Conservation (phyloP, 2,888 invertebrate genomes). For the Ecliptopera silaceata region DNA sequence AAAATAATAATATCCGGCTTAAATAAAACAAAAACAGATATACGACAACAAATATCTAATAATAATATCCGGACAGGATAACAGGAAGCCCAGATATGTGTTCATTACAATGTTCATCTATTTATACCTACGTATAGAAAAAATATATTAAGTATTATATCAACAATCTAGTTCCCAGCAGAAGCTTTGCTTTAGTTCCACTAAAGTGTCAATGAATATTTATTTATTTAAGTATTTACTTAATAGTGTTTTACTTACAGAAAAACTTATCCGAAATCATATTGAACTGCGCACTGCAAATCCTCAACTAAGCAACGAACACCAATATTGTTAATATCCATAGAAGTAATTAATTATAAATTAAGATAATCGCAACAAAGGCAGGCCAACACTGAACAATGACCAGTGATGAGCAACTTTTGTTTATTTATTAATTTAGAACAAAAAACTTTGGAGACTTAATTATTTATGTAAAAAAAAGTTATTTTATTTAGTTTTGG, state of each 20-base stretch:
- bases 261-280: conserved; percentile 23
- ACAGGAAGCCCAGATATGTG: too few relatives aligned
- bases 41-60: too few relatives aligned
- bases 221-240: background rate
- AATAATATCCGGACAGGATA: too few relatives aligned
- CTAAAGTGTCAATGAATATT: too few relatives aligned
- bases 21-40: too few relatives aligned
- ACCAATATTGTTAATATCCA: conserved; percentile 16
- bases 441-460: conserved; percentile 14
- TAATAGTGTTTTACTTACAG: too few relatives aligned
- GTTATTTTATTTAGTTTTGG: background rate
- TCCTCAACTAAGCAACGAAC: conserved; percentile 1
- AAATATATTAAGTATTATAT: too few relatives aligned
- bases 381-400: conserved; percentile 9
- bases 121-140: too few relatives aligned
- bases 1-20: too few relatives aligned
- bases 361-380: conserved; percentile 12
- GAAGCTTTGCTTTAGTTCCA: too few relatives aligned
- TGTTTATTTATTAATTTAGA: conserved; percentile 20
- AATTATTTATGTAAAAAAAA: background rate
- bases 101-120: too few relatives aligned
- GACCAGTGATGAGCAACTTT: conserved; percentile 21
- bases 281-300: conserved; percentile 12
- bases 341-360: conserved; percentile 16
- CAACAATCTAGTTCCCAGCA: too few relatives aligned